phyloP scores from a whole-genome alignment of 2,797 vertebrate species.

The Phalloptychus januarius region DNA sequence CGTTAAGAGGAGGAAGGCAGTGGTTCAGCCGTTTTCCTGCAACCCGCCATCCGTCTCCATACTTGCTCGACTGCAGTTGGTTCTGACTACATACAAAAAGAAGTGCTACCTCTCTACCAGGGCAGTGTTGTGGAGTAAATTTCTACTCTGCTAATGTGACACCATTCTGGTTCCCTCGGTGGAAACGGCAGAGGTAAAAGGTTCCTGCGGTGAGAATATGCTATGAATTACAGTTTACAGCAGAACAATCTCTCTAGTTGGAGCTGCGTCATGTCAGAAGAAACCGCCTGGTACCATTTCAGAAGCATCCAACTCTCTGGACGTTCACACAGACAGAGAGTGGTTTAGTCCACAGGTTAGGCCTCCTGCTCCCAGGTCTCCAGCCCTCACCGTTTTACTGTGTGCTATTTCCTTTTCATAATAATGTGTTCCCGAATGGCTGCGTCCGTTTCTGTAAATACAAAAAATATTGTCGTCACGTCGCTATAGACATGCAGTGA shows the following conservation, averaged over 20 bases:
- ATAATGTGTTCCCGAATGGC: conserved; percentile 71
- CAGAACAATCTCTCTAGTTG: not conserved
- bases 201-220: not conserved
- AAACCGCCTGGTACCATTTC: conserved; percentile 14
- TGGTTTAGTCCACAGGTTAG: conserved; percentile 45
- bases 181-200: not conserved
- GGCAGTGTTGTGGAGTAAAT: not conserved
- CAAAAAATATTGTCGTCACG: conserved; percentile 59
- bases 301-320: conserved; percentile 13
- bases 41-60: not conserved
- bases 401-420: conserved; percentile 59
- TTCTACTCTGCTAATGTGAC: not conserved
- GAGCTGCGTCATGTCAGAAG: not conserved
- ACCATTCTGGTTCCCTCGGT: not conserved
- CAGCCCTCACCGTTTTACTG: conserved; percentile 55
- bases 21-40: not conserved
- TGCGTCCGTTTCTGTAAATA: conserved; percentile 81
- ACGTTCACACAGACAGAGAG: not conserved
- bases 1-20: not conserved
- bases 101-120: not conserved
- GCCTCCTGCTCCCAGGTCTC: conserved; percentile 46
- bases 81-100: not conserved
- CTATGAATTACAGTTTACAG: not conserved
- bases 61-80: not conserved
- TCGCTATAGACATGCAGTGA: conserved; percentile 54